These are phyloP conservation scores for Planococcus citri DNA, from an alignment of 1,140 invertebrate species.

Conservation along the genomic window DNA sequence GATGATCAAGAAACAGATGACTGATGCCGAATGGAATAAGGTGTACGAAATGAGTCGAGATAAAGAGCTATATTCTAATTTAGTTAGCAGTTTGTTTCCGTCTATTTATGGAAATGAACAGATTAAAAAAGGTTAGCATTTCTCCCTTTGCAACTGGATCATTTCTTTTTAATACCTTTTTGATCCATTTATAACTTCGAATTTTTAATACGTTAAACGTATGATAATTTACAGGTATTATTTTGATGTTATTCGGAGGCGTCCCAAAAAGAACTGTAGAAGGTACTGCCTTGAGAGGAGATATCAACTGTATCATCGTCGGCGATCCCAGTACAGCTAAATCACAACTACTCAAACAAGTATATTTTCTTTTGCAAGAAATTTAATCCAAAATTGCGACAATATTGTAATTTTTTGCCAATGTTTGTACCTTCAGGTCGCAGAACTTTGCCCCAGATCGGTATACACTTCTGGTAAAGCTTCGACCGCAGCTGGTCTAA, in stretches of 20 bases:
- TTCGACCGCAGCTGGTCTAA: conserved; percentile 92
- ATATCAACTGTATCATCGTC: conserved; percentile 96
- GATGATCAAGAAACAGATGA: conserved; percentile 87
- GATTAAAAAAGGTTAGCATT: conserved; percentile 65
- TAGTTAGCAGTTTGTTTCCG: conserved; percentile 88
- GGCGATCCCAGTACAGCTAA: conserved; percentile 99
- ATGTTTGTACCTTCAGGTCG: conserved; percentile 43
- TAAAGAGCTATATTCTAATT: conserved; percentile 80
- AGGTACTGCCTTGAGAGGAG: conserved; percentile 77
- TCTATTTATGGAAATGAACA: conserved; percentile 97
- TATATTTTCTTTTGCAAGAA: conserved; percentile 27
- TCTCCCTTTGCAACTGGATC: neutral
- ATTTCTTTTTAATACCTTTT: neutral
- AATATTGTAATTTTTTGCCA: neutral
- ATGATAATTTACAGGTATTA: conserved; percentile 42
- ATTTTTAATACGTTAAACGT: neutral
- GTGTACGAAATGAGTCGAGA: conserved; percentile 96
- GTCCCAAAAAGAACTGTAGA: conserved; percentile 91
- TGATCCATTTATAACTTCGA: neutral
- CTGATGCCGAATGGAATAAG: conserved; percentile 86
- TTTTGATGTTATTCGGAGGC: conserved; percentile 95
- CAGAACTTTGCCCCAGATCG: conserved; percentile 88
- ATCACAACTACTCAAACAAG: conserved; percentile 90
- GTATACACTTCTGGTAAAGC: conserved; percentile 99
- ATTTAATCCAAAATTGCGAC: too few relatives aligned